Base-by-base conservation (phyloP, 2,113 vertebrate genomes). In the Eupsittula cactorum region DNA sequence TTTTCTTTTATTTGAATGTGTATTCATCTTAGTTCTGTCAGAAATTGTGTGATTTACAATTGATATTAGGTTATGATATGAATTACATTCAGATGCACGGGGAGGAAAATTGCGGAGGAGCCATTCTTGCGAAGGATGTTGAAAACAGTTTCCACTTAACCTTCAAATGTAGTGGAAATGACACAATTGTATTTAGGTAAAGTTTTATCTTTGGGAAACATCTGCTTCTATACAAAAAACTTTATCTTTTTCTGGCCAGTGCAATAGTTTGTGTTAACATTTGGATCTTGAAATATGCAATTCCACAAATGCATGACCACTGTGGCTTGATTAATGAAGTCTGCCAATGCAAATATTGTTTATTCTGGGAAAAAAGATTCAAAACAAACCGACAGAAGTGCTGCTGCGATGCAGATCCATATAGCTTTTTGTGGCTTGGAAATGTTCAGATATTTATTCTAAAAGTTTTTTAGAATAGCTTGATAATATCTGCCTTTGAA, bases 21-120 rank as follows among this genome's bases (percentile, higher is more conserved):
- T 95, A 93, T 98, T 96, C 95, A 96, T 95, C 88, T 77, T 87
- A 78, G 88, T 97, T 97, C 95, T 97, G 95, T 94, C 62, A 42
- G 96, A 98, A 98, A 97, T 88, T 31, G 82, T 65, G 69, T 98
- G 95, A 98, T 98, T 98, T 98, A 98, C 96, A 94, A 86, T 85
- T 93, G 83, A 94, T 98, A 93, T 92, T 94, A 96, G 77, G 79
- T 89, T 97, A 92, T 96, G 95, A 97, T 97, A 97, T 93, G 97
- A 98, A 96, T 94, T 95, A 91, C 83, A 83, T 95, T 95, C 95
- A 97, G 81, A 93, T 97, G 96, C 91, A 86, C 10, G 11, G 75
- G 96, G 88, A 95, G 44, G 27, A 89, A 92, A 97, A 91, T 31
- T 63, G 79, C 74, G 86, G 64, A 95, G 80, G 65, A 91, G 27